Percentiles rank a stretch among this genome's conserved stretches.
Evolutionary conservation across 2,888 invertebrate genomes (phyloP).

Genomic region (Polyommatus iphigenia): DNA sequence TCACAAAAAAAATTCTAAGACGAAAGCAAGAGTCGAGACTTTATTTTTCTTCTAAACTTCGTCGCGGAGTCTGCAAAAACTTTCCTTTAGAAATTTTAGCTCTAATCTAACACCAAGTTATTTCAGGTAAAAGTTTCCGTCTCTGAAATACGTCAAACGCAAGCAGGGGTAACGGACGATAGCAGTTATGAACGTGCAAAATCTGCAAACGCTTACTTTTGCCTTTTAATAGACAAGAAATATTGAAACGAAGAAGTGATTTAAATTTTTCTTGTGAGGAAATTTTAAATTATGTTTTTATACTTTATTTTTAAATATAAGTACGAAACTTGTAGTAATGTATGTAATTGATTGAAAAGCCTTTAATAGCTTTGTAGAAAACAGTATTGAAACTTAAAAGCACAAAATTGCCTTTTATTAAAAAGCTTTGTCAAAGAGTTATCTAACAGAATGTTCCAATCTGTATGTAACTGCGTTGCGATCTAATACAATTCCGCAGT

Average conservation of each 20-base stretch:
- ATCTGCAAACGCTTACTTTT: background rate
- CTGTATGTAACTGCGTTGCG: background rate
- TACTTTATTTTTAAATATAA: background rate
- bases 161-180: constrained; percentile 11
- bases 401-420: background rate
- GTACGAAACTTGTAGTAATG: background rate
- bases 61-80: background rate
- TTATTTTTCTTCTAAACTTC: constrained; percentile 8
- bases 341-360: background rate
- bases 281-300: background rate
- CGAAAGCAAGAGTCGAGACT: background rate
- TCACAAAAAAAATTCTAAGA: background rate
- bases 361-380: background rate
- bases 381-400: background rate
- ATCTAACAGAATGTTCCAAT: background rate
- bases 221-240: background rate
- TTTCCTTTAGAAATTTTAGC: constrained; percentile 17
- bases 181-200: background rate
- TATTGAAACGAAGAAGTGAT: background rate
- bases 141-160: constrained; percentile 13
- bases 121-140: constrained; percentile 20
- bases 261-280: background rate
- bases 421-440: background rate
- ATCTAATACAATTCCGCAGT: constrained; percentile 30
- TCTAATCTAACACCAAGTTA: constrained; percentile 14